phyloP scores from a whole-genome alignment of 1,140 invertebrate genomes.

The Frieseomelitta varia region DNA sequence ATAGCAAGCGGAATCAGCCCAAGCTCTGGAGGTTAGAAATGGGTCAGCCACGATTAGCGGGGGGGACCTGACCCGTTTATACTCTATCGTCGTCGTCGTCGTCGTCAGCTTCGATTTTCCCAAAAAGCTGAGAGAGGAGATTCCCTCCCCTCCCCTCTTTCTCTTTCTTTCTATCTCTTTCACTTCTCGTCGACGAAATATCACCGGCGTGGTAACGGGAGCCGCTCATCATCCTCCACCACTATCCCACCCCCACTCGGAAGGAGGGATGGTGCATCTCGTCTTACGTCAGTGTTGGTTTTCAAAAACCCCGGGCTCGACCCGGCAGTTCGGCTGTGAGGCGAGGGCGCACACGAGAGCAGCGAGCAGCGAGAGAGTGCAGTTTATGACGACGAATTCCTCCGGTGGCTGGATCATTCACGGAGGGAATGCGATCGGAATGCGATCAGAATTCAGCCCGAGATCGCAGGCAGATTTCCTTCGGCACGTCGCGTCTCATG shows the following conservation, averaged over 20 bases:
- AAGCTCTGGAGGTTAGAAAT: neutral
- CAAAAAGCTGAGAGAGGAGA: too few species aligned
- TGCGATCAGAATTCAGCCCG: slow-evolving; percentile 38
- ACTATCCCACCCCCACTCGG: too few species aligned
- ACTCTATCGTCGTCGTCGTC: neutral
- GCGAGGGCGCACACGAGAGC: too few species aligned
- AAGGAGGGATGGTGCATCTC: slow-evolving; percentile 2
- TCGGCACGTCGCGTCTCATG: neutral
- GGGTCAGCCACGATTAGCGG: slow-evolving; percentile 12
- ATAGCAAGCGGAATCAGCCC: neutral
- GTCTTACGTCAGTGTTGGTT: slow-evolving; percentile 61
- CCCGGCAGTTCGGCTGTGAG: slow-evolving; percentile 38
- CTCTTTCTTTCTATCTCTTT: too few species aligned
- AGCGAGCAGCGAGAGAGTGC: too few species aligned
- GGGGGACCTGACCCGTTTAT: too few species aligned
- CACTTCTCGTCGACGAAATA: slow-evolving; percentile 49
- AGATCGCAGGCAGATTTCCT: slow-evolving; percentile 13
- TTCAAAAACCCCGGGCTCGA: slow-evolving; percentile 53
- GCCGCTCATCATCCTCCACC: slow-evolving; percentile 35
- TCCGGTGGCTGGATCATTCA: slow-evolving; percentile 51
- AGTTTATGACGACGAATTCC: slow-evolving; percentile 70
- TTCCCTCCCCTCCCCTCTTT: too few species aligned
- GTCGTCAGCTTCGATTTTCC: too few species aligned
- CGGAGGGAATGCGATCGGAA: slow-evolving; percentile 52
- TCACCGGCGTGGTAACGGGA: slow-evolving; percentile 42